phyloP scores from a whole-genome alignment of 2,888 invertebrate genomes.

The Andrena minutula region DNA sequence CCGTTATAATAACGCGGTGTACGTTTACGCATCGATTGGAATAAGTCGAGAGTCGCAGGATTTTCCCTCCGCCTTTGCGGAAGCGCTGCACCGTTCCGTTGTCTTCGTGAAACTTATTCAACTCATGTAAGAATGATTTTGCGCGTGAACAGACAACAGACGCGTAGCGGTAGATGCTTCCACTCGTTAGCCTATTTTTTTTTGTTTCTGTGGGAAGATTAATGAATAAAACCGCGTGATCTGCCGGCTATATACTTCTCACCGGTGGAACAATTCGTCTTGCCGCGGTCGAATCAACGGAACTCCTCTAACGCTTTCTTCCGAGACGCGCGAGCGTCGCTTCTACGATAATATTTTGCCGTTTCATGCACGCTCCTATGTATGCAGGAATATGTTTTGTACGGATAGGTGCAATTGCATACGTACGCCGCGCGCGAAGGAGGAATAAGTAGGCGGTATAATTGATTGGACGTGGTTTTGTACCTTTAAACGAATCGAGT shows the following conservation, averaged over 20 bases:
- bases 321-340: background rate
- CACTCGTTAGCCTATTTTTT: background rate
- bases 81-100: background rate
- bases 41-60: background rate
- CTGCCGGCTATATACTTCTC: background rate
- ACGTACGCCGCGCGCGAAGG: background rate
- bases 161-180: constrained; percentile 7
- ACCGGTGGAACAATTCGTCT: constrained; percentile 12
- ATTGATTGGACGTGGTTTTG: constrained; percentile 32
- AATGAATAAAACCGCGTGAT: constrained; percentile 6
- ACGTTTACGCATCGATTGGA: constrained; percentile 17
- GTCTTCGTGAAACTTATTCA: too few species aligned
- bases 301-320: constrained; percentile 3
- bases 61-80: background rate
- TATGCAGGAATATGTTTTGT: background rate
- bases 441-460: constrained; percentile 38
- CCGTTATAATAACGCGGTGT: constrained; percentile 7
- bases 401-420: background rate
- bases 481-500: constrained; percentile 36
- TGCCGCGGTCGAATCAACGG: constrained; percentile 2
- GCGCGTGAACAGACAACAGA: background rate
- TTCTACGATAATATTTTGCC: background rate
- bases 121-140: background rate
- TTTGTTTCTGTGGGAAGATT: constrained; percentile 16
- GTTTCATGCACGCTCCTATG: background rate